Conservation (phyloP, 2,113 vertebrate genomes). For the Gobio gobio region DNA sequence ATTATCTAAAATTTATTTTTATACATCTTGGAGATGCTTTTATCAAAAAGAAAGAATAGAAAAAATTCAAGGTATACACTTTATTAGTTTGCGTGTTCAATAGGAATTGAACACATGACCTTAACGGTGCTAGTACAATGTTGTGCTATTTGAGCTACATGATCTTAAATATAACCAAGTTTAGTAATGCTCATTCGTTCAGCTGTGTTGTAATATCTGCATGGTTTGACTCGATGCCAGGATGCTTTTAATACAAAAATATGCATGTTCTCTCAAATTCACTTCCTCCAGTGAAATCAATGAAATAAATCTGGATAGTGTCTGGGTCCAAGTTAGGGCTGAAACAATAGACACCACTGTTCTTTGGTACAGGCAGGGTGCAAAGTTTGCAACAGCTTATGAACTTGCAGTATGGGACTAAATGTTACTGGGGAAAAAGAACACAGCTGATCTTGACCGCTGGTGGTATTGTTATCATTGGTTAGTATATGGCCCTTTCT, state of each 20-base stretch:
- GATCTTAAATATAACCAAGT: not conserved
- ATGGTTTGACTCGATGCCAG: not conserved
- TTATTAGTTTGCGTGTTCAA: no score
- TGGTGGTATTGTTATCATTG: not conserved
- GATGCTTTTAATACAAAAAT: not conserved
- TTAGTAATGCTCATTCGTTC: not conserved
- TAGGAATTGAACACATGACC: no score
- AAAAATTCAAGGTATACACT: not conserved
- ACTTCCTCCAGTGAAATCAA: not conserved
- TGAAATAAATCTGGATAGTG: not conserved
- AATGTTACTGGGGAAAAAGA: not conserved
- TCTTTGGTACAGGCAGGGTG: conserved; percentile 1
- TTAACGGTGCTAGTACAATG: not conserved
- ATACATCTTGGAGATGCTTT: not conserved
- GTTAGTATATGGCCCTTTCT: not conserved
- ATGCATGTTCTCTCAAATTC: not conserved
- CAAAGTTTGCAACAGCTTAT: not conserved
- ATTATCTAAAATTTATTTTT: not conserved
- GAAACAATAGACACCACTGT: conserved; percentile 44
- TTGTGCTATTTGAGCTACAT: not conserved
- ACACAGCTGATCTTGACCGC: not conserved
- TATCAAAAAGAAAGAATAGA: not conserved
- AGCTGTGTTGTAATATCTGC: not conserved
- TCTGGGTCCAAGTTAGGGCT: conserved; percentile 4
- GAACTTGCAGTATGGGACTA: not conserved